Evolutionary conservation across 1,140 invertebrate species (phyloP).

Genomic region (Calliphora vicina): DNA sequence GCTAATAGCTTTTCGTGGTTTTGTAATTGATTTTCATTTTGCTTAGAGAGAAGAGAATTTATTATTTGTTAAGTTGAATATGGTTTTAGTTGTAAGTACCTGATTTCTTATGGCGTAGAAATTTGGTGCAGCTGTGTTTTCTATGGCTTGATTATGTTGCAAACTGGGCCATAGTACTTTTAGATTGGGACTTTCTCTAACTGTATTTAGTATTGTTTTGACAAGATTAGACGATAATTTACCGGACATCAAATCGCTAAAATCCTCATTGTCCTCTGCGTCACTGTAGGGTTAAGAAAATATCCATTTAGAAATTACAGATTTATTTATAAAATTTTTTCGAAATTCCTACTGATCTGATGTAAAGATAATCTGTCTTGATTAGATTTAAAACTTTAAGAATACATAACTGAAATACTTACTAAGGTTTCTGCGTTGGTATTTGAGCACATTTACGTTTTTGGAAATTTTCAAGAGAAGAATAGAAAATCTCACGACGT

Average conservation of each 20-base stretch:
- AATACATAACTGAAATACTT: neutral
- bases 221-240: slow-evolving; percentile 36
- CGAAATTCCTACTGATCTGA: too few species aligned
- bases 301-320: too few species aligned
- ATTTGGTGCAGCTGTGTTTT: neutral
- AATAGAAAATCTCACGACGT: slow-evolving; percentile 15
- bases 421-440: neutral
- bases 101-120: slow-evolving; percentile 23
- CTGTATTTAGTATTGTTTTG: slow-evolving; percentile 31
- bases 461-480: neutral
- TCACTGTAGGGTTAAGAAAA: too few species aligned
- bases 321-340: too few species aligned
- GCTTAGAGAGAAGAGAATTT: neutral
- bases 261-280: neutral
- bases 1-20: slow-evolving; percentile 50
- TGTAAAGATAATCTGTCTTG: too few species aligned
- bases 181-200: slow-evolving; percentile 27
- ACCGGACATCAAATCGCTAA: neutral
- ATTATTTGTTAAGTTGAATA: neutral
- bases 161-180: slow-evolving; percentile 38
- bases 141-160: neutral
- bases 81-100: neutral
- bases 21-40: slow-evolving; percentile 33
- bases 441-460: neutral
- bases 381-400: too few species aligned